These are phyloP conservation scores for Dendrolimus houi DNA, from an alignment of 2,888 invertebrate species.

Conservation along the genomic window DNA sequence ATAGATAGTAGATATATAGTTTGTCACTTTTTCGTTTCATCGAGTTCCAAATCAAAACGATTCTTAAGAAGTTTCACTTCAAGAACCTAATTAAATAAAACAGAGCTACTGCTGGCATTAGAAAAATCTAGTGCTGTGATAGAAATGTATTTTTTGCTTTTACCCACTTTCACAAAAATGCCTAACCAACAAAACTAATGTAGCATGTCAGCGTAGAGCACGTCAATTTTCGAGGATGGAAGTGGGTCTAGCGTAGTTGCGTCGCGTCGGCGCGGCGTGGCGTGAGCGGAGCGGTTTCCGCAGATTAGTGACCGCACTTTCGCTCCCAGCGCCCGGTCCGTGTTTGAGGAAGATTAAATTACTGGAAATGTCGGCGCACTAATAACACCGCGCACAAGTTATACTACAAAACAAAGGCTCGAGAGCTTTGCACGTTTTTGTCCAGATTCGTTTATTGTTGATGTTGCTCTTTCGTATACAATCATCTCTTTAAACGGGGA, in stretches of 20 bases:
- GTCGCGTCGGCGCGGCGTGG: neutral
- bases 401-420: slow-evolving; percentile 21
- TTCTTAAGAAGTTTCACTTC: no score
- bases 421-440: slow-evolving; percentile 26
- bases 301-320: slow-evolving; percentile 21
- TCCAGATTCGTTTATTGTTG: slow-evolving; percentile 22
- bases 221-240: slow-evolving; percentile 12
- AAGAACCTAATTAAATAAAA: no score
- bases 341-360: slow-evolving; percentile 53
- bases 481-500: slow-evolving; percentile 16
- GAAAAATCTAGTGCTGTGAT: no score
- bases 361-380: slow-evolving; percentile 38
- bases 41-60: no score
- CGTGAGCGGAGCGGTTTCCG: slow-evolving; percentile 5
- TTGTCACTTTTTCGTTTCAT: no score
- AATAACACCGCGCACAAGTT: slow-evolving; percentile 23
- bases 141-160: no score
- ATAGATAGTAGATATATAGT: no score
- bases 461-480: slow-evolving; percentile 22
- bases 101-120: no score
- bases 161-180: neutral
- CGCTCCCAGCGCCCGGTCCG: slow-evolving; percentile 10
- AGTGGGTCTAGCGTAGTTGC: slow-evolving; percentile 9
- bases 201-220: slow-evolving; percentile 19
- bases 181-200: slow-evolving; percentile 19